Evolutionary conservation across 2,113 vertebrate species (phyloP).

Genomic region (Labrus mixtus): DNA sequence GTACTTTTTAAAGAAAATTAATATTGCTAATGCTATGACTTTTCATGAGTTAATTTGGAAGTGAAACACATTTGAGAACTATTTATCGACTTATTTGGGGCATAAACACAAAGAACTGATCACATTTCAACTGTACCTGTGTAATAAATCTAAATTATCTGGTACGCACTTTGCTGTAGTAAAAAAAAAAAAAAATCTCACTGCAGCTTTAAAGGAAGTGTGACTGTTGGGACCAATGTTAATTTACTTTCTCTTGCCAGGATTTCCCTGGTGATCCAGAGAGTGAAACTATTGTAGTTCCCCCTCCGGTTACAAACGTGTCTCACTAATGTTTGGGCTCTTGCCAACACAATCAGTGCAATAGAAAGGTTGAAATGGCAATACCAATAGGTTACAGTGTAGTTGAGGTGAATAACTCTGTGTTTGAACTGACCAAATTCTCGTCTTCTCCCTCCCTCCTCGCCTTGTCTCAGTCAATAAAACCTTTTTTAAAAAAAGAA

Average conservation of each 20-base stretch:
- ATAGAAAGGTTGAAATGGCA: constrained; percentile 24
- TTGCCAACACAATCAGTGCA: constrained; percentile 31
- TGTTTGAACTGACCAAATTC: neutral
- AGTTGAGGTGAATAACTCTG: neutral
- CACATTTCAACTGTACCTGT: neutral
- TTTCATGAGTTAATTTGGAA: too few relatives aligned
- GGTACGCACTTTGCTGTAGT: constrained; percentile 11
- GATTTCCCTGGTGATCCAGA: constrained; percentile 39
- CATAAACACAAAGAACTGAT: neutral
- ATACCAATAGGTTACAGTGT: constrained; percentile 10
- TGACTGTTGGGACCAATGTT: constrained; percentile 12
- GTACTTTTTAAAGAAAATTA: too few relatives aligned
- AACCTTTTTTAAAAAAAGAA: constrained; percentile 43
- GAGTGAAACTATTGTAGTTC: constrained; percentile 30
- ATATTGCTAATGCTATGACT: too few relatives aligned
- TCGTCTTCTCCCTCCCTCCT: constrained; percentile 12
- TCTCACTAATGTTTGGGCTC: constrained; percentile 29
- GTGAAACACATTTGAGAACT: too few relatives aligned
- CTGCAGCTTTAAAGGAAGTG: constrained; percentile 34
- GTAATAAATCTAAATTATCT: neutral
- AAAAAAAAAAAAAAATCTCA: constrained; percentile 4
- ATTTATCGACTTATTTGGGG: too few relatives aligned
- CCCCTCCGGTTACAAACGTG: constrained; percentile 13
- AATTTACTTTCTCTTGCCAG: constrained; percentile 36
- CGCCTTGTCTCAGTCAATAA: constrained; percentile 43